phyloP scores from a whole-genome alignment of 2,113 vertebrate species.

The Herpailurus yagouaroundi region DNA sequence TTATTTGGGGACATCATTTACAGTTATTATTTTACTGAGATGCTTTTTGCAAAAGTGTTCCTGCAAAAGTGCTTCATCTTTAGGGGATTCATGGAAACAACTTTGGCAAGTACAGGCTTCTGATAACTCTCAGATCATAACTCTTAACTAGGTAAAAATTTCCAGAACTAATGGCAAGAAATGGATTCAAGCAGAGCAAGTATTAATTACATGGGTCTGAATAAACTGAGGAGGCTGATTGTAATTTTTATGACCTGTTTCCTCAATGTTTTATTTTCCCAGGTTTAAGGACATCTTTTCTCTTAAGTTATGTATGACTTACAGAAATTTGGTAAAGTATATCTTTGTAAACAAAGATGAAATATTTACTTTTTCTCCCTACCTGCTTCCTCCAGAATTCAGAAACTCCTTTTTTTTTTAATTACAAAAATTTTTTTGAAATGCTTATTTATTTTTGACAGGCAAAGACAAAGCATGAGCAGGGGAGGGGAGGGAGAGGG shows the following conservation, averaged over 20 bases:
- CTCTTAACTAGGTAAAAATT: neutral
- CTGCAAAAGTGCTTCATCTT: neutral
- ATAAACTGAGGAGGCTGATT: neutral
- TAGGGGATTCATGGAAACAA: neutral
- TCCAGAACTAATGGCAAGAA: neutral
- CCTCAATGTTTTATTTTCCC: neutral
- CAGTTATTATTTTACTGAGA: neutral
- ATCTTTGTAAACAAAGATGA: neutral
- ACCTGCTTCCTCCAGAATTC: neutral
- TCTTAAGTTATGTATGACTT: neutral
- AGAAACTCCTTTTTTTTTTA: neutral
- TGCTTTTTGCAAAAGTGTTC: neutral
- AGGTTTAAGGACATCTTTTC: neutral
- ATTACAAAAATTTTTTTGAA: too few species aligned
- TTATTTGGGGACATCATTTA: neutral
- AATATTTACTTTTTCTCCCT: neutral
- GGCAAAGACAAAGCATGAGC: neutral
- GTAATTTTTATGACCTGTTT: neutral
- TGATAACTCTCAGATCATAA: neutral
- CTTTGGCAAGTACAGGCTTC: neutral
- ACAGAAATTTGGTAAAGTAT: neutral
- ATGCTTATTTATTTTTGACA: too few species aligned
- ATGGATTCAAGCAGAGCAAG: neutral
- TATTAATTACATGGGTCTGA: neutral
- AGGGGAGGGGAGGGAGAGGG: neutral